Evolutionary conservation across 2,113 vertebrate species (phyloP), one percentile per base, ranked within the genome.

Genomic region (Psammodynastes pulverulentus): DNA sequence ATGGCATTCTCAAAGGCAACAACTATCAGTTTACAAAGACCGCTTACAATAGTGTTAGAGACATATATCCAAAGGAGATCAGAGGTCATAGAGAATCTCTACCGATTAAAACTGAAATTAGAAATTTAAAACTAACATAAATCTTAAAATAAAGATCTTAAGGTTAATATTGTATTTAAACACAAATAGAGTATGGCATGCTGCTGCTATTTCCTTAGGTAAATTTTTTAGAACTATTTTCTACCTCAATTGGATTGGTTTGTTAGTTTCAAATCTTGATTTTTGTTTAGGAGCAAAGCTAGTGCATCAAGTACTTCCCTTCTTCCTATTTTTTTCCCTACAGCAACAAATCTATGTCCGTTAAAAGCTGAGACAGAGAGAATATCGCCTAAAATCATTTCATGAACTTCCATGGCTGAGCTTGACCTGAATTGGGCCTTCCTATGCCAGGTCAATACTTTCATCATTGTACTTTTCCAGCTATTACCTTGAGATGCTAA

Each of bases 131-230:
- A 53, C 43, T 9, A 79, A 79, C 43, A 79, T 79, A 51, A 79
- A 92, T 91, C 56, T 58, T 58, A 58, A 92, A 0, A 0, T 19
- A 87, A 39, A 72, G 67, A 84, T 86, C 45, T n/a, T 46, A 45
- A 21, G 4, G 8, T n/a, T 43, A 52, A 0, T 29, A 5, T 9
- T 93, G 52, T 0, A 0, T 87, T 52, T 0, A 0, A 90, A 8
- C 5, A 39, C 10, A 89, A 8, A 45, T 43, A 84, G 21, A 67
- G 19, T 58, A 1, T 5, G 79, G 45, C 46, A 84, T 39, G 3
- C 9, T 53, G 8, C 17, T 48, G 9, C 5, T 12, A 84, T 54
- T 92, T 52, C 8, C 24, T 84, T 46, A 51, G 13, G 7, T n/a
- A 58, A 49, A 6, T 43, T 86, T 87, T 15, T 92, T 49, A 86